Evolutionary conservation across 2,797 vertebrate species (phyloP), one percentile per base, ranked within the genome.

Genomic region (Chaetophractus vellerosus): DNA sequence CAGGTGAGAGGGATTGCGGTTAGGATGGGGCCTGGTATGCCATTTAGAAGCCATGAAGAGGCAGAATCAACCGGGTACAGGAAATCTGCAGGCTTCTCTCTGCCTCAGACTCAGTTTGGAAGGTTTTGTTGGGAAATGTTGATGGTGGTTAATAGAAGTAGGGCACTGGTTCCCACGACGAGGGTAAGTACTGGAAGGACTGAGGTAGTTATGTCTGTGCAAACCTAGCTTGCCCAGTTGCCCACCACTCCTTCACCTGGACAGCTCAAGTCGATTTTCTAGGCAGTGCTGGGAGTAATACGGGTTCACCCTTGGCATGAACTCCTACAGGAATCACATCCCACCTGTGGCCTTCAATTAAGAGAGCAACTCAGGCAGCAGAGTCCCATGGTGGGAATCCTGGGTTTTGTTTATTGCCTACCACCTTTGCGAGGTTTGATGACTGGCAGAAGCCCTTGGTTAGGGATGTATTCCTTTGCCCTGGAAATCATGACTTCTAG

Each of bases 141-240:
- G 59, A 14, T 4, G 48, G 59, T 33, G 7, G 41, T 0, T 2
- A 24, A 19, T 10, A 72, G 89, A 21, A 4, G 0, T 12, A 2
- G 31, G 31, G 3, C 36, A 1, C 45, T 19, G 0, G 18, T 15
- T 50, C 66, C 3, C 21, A 10, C 4, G 0, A 16, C 2, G 1
- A 64, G 55, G 21, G 7, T 18, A 41, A 8, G 18, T 19, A 1
- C 59, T 11, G 6, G 78, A n/a, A 48, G 6, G 18, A 9, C 9
- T 0, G n/a, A 57, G 41, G 5, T 9, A 7, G 2, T 5, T 45
- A 0, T 18, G 8, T 26, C n/a, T 21, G 1, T 2, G 33, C 38
- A 79, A 50, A n/a, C 61, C 2, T 2, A n/a, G 26, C 9, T 76
- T 63, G 2, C 3, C 8, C 74, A 10, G 5, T 9, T 28, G 18